Base-by-base conservation (phyloP, 2,797 vertebrate genomes). In the Ibycter americanus region DNA sequence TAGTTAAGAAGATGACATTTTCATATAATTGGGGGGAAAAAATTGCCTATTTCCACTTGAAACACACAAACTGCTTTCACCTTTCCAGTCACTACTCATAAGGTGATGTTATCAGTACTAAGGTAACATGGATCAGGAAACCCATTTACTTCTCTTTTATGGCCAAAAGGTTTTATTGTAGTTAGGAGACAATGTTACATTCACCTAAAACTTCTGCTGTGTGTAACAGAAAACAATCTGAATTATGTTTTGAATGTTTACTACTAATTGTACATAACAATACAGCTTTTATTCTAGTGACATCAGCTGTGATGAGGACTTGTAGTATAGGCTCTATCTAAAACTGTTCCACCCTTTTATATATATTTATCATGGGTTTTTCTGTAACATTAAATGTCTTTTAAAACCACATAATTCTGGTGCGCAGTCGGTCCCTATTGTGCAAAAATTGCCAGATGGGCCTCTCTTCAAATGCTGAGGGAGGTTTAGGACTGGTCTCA, bases 71-170 rank as follows among this genome's bases (percentile, higher is more conserved):
- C 90, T 95, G 90, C 56, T 97, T 98, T 97, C 89, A 93, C 94
- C 83, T 97, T 98, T 96, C 81, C 92, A 85, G 87, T 97, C 96
- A 96, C 92, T 97, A 96, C 94, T 97, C 87, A 87, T 96, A 97
- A 97, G 91, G 87, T 46, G 74, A 97, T 82, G 49, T 93, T 97
- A 93, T 94, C 97, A 96, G 97, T 98, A 97, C 98, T 98, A 98
- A 95, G 98, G 97, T 98, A 98, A 97, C 98, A 83, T 54, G 89
- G 94, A 97, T 94, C 92, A 95, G 93, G 90, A 94, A 94, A 93
- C 36, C 27, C 93, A 96, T 98, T 98, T 97, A 96, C 85, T 93
- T 97, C 92, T 90, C 88, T 96, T 96, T 96, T 97, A 98, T 97
- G 98, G 98, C 92, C 92, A 91, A 95, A 89, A 97, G 91, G 63